Conservation (phyloP, 2,113 vertebrate genomes). For the Rhagologus leucostigma region DNA sequence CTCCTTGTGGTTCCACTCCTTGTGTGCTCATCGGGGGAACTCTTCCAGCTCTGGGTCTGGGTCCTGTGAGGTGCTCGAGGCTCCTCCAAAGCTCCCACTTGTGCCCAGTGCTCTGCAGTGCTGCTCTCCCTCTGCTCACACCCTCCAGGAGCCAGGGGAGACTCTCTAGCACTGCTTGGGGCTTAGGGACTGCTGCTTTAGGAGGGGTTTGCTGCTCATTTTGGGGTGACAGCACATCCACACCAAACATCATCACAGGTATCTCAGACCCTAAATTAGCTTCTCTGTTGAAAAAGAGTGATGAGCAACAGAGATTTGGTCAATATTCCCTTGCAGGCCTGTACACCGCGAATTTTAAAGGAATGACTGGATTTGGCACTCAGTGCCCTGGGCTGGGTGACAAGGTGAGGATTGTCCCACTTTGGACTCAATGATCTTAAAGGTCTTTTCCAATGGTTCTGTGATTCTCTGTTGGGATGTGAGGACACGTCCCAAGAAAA, state of each 20-base stretch:
- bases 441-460: rapidly evolving
- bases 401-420: not conserved
- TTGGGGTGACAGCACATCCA: not conserved
- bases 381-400: not conserved
- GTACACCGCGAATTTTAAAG: rapidly evolving
- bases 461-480: not conserved
- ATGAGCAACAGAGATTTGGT: not conserved
- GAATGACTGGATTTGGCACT: not conserved
- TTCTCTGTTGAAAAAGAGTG: not conserved
- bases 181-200: not conserved
- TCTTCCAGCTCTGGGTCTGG: not conserved
- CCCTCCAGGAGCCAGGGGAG: not conserved
- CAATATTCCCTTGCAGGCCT: not conserved
- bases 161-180: not conserved
- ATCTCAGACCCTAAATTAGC: not conserved
- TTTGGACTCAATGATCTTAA: rapidly evolving
- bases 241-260: not conserved
- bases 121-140: not conserved
- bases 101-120: not conserved
- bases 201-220: not conserved
- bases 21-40: not conserved
- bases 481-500: not conserved
- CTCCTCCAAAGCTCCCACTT: not conserved
- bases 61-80: too few relatives aligned
- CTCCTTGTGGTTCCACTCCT: not conserved